Evolutionary conservation across 2,797 vertebrate species (phyloP), one percentile per base, ranked within the genome.

Genomic region (Tragelaphus oryx): DNA sequence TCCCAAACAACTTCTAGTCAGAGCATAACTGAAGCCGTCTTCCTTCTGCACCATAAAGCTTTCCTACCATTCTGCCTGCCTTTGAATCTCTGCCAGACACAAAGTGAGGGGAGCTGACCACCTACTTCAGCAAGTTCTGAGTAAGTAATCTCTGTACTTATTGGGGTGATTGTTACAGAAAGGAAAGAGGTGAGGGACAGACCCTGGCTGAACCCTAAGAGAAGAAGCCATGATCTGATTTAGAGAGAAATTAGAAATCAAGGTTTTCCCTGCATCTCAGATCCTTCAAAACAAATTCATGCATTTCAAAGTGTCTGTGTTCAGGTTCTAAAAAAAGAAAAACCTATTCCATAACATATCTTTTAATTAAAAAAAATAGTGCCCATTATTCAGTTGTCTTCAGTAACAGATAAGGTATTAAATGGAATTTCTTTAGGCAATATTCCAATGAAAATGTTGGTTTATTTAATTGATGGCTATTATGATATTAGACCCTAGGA

Each of bases 381-480:
- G 41, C 14, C 17, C 11, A 65, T 68, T 57, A 87, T 85, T 18
- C 30, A 92, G 18, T 50, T 95, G 26, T 92, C 81, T 89, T 95
- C 28, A 89, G 33, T 8, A 89, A 82, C 30, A 76, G 28, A 24
- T 6, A 86, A 84, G 10, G 82, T 95, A 93, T 82, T 93, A 86
- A 89, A 86, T 71, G 54, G 18, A 50, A 48, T 68, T 46, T 87
- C 12, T 75, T 28, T 71, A 89, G 52, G 33, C 22, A 95, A 82
- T 1, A 46, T 41, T 37, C 37, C 44, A 81, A 0, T 57, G 59
- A 93, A 94, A 95, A 84, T 83, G 8, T 75, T 93, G 24, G 6
- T 71, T 89, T 95, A 33, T 89, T 95, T 91, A 88, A 68, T 24
- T 82, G 54, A 20, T 91, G 17, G 24, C 68, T 95, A 68, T 90